Evolutionary conservation across 1,140 invertebrate genomes (phyloP).

Genomic region (Conus ventricosus): DNA sequence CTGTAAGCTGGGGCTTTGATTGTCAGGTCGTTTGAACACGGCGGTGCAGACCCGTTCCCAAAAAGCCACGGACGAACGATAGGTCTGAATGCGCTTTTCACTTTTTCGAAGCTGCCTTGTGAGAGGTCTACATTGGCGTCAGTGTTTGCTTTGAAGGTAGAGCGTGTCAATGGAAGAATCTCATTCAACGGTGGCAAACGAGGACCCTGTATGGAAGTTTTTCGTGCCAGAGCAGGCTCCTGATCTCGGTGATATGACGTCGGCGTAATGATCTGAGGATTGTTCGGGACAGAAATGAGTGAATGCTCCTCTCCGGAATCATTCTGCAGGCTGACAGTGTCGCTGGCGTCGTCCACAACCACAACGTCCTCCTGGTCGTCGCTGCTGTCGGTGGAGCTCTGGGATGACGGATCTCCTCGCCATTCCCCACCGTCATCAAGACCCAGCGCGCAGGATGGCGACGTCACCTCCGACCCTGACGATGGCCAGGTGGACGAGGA

Average conservation of each 20-base stretch:
- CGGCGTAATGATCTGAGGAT: not conserved
- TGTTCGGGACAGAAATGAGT: not conserved
- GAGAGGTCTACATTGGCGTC: not conserved
- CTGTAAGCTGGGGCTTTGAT: not conserved
- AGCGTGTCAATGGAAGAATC: not conserved
- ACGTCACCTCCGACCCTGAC: not conserved
- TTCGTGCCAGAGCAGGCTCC: not conserved
- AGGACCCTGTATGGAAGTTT: not conserved
- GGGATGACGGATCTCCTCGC: not conserved
- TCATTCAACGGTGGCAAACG: not conserved
- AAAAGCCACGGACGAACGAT: slow-evolving; percentile 39
- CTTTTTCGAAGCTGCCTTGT: not conserved
- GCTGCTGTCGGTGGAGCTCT: not conserved
- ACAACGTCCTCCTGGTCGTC: slow-evolving; percentile 12
- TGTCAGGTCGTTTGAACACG: not conserved
- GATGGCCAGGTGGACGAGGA: not conserved
- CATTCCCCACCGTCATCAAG: not conserved
- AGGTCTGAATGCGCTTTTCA: slow-evolving; percentile 37
- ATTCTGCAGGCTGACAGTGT: not conserved
- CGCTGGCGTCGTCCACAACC: not conserved
- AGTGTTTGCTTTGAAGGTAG: not conserved
- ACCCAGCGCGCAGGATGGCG: not conserved
- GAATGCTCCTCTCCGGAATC: not conserved
- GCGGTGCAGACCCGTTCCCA: not conserved
- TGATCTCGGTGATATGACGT: not conserved